phyloP scores from a whole-genome alignment of 2,888 invertebrate genomes.

The Plagodis pulveraria region DNA sequence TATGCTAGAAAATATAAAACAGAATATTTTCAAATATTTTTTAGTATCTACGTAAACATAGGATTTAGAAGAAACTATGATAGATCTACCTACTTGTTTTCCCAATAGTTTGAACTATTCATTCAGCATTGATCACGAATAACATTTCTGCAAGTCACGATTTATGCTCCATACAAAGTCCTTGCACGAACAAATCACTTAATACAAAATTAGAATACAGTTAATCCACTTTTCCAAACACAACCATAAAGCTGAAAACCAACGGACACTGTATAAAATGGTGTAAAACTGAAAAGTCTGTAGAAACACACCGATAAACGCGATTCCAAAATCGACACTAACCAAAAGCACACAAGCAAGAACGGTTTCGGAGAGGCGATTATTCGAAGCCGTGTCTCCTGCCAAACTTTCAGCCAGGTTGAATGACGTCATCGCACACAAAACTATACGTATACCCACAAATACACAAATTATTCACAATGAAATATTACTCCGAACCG shows the following conservation, averaged over 20 bases:
- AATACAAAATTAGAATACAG: conserved; percentile 14
- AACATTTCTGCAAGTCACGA: neutral
- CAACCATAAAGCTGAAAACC: neutral
- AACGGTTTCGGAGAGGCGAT: conserved; percentile 75
- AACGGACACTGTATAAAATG: conserved; percentile 11
- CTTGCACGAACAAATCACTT: conserved; percentile 14
- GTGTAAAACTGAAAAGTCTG: conserved; percentile 6
- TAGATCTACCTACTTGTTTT: no score
- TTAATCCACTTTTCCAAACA: conserved; percentile 11
- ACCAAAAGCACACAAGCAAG: conserved; percentile 57
- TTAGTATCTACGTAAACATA: no score
- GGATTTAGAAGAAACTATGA: no score
- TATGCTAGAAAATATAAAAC: no score
- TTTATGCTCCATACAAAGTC: conserved; percentile 10
- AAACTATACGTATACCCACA: conserved; percentile 63
- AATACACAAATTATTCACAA: conserved; percentile 64
- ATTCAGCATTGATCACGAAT: no score
- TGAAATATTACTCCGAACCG: conserved; percentile 62
- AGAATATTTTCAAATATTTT: no score
- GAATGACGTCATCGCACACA: conserved; percentile 73
- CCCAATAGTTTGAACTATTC: no score
- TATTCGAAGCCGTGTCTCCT: conserved; percentile 78
- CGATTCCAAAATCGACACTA: conserved; percentile 77
- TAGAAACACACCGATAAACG: conserved; percentile 49
- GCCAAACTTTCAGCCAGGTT: conserved; percentile 80